These are phyloP conservation scores for Holacanthella duospinosa DNA, from an alignment of 2,888 invertebrate species.

Conservation along the genomic window DNA sequence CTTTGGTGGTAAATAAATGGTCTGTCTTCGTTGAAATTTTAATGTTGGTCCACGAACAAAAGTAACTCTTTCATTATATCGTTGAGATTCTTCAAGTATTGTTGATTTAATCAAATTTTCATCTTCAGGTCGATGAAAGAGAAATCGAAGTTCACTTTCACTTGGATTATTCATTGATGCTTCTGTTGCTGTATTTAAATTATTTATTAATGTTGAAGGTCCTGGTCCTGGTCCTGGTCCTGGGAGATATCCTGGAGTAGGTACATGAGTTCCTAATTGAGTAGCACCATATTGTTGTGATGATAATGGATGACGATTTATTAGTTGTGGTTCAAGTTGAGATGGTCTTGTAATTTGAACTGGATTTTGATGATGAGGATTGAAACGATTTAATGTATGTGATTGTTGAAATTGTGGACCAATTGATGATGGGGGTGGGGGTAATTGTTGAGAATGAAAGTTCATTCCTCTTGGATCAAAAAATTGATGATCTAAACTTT, in stretches of 20 bases:
- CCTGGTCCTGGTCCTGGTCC: neutral
- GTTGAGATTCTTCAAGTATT: neutral
- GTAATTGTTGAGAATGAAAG: neutral
- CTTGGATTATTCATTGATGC: neutral
- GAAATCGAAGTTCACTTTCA: conserved; percentile 3
- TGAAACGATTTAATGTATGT: neutral
- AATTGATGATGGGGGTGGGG: neutral
- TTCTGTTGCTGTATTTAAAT: neutral
- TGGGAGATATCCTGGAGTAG: neutral
- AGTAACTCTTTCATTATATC: neutral
- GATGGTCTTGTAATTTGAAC: neutral
- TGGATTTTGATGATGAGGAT: neutral
- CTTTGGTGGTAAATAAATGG: neutral
- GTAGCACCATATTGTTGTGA: neutral
- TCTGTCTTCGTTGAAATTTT: neutral
- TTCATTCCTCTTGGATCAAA: neutral
- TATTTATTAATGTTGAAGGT: no score
- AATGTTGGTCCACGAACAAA: conserved; percentile 1
- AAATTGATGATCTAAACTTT: neutral
- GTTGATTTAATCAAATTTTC: conserved; percentile 1
- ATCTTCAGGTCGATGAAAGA: neutral
- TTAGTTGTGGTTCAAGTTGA: neutral
- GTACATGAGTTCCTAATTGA: neutral
- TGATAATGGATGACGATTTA: neutral
- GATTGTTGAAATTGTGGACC: neutral